Percentiles rank a stretch among this genome's conserved stretches.
Evolutionary conservation across 1,140 invertebrate species (phyloP).

Genomic region (Drosophila pachea): DNA sequence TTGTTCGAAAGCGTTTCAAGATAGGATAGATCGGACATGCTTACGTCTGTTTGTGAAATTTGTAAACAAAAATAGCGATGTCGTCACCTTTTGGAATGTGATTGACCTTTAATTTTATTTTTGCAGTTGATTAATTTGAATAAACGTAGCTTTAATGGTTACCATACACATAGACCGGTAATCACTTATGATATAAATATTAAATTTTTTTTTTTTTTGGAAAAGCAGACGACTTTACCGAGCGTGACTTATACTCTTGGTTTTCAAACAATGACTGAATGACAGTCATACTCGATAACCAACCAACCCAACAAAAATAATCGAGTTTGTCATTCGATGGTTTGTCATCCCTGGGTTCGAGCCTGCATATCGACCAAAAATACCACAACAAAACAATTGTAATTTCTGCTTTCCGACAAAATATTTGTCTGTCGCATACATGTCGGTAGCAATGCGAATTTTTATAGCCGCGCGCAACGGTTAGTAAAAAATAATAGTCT

Average conservation of each 20-base stretch:
- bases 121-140: background rate
- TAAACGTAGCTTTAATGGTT: background rate
- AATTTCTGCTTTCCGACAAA: slow-evolving; percentile 32
- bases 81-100: slow-evolving; percentile 49
- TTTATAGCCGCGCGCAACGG: slow-evolving; percentile 66
- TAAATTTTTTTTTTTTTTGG: background rate
- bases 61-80: slow-evolving; percentile 64
- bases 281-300: background rate
- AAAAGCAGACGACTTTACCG: background rate
- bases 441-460: slow-evolving; percentile 69
- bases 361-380: slow-evolving; percentile 26
- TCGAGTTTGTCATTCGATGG: background rate
- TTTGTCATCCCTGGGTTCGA: background rate
- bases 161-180: background rate
- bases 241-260: background rate
- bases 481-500: slow-evolving; percentile 33
- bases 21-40: slow-evolving; percentile 55
- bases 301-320: background rate
- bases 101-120: slow-evolving; percentile 6
- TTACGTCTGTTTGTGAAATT: slow-evolving; percentile 49
- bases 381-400: slow-evolving; percentile 46
- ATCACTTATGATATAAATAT: background rate
- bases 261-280: slow-evolving; percentile 16
- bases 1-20: slow-evolving; percentile 60
- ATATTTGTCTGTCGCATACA: slow-evolving; percentile 48